Evolutionary conservation across 2,113 vertebrate genomes (phyloP), one percentile per base, ranked within the genome.

Genomic region (Galeopterus variegatus): DNA sequence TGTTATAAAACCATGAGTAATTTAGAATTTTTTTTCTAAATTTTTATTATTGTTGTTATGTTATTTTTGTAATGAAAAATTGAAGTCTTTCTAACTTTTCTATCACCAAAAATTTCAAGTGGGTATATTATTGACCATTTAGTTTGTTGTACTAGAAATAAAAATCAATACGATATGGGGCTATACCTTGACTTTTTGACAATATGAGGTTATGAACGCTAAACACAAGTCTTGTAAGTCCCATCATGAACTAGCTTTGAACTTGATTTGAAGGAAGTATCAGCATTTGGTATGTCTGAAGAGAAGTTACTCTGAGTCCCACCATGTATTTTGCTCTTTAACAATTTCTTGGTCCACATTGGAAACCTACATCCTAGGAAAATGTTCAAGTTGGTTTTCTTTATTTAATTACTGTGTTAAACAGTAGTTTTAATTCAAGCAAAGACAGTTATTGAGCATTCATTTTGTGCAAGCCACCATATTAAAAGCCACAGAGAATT

Each of bases 341-440:
- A 76, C 58, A 65, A 54, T 70, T 50, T 36, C 67, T 9, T 5
- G 11, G 62, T 60, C 18, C 62, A 62, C 48, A 18, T n/a, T 70
- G 19, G 56, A 90, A 87, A 96, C 5, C 48, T 88, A 14, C 13
- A 58, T 72, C 33, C 52, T 58, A 75, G 69, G 50, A 90, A 82
- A 95, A 60, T 21, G 33, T 31, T 80, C 5, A 13, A 7, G 11
- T 21, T 52, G 8, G 33, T 54, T 62, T 93, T 77, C 36, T 81
- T 75, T 48, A 93, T 28, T 94, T 94, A 79, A 91, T 85, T 79
- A 54, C 18, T 48, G 8, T 31, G 62, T 86, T 82, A 79, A 69
- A 41, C 10, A 24, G 26, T 17, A 45, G n/a, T 77, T 91, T 67
- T 33, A 52, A 60, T 86, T 54, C 67, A 81, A n/a, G 26, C 85